These are phyloP conservation scores for Diorhabda elongata DNA, from an alignment of 1,140 invertebrate genomes.

Conservation along the genomic window DNA sequence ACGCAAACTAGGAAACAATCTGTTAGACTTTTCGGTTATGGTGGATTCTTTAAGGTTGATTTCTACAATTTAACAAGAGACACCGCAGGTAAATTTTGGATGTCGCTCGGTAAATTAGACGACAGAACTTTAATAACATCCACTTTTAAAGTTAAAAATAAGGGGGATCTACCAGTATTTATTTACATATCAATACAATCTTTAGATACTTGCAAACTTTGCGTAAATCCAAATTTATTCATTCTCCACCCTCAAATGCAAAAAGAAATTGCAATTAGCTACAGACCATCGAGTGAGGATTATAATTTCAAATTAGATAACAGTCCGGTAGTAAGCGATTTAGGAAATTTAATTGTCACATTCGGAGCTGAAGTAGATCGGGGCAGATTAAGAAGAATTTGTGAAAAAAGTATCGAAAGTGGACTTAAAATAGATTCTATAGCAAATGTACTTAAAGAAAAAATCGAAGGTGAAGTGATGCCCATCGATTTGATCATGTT, in stretches of 20 bases:
- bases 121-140: constrained; percentile 42
- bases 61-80: constrained; percentile 50
- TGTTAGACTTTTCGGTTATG: constrained; percentile 50
- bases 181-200: constrained; percentile 47
- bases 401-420: constrained; percentile 28
- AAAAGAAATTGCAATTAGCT: constrained; percentile 28
- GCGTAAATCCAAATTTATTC: constrained; percentile 28
- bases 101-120: constrained; percentile 50
- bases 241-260: constrained; percentile 34
- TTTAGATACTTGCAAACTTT: constrained; percentile 44
- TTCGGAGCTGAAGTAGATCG: constrained; percentile 37
- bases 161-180: constrained; percentile 49
- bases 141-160: constrained; percentile 49
- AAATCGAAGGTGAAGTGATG: constrained; percentile 33
- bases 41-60: constrained; percentile 49
- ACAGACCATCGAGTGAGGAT: constrained; percentile 31
- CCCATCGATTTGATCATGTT: constrained; percentile 30
- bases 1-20: constrained; percentile 41
- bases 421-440: constrained; percentile 27
- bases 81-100: constrained; percentile 50
- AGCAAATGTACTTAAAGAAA: constrained; percentile 25
- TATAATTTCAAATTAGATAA: constrained; percentile 27
- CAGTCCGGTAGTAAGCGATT: constrained; percentile 29
- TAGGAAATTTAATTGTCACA: constrained; percentile 34
- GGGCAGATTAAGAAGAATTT: constrained; percentile 35